Evolutionary conservation across 2,113 vertebrate genomes (phyloP).

Genomic region (Pontoporia blainvillei): DNA sequence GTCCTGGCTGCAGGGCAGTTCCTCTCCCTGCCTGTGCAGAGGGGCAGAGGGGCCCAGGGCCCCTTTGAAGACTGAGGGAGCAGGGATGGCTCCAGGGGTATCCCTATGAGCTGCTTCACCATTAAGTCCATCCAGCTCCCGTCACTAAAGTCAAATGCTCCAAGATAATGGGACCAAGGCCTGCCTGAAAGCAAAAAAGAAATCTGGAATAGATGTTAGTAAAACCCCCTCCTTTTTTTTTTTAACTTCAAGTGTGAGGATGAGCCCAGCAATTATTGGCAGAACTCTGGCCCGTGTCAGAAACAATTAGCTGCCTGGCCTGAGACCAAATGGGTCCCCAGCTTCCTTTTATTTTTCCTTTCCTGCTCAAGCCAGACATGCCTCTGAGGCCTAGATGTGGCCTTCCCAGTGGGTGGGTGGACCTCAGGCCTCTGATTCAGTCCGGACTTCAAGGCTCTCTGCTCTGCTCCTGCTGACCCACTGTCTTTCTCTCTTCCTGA

Average conservation of each 20-base stretch:
- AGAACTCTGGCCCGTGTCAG: slow-evolving; percentile 67
- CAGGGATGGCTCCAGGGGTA: not conserved
- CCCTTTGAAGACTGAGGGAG: not conserved
- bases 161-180: slow-evolving; percentile 64
- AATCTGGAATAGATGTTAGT: slow-evolving; percentile 78
- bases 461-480: not conserved
- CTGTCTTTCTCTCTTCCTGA: not conserved
- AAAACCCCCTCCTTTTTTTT: not conserved
- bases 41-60: not conserved
- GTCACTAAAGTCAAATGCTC: slow-evolving; percentile 64
- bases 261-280: slow-evolving; percentile 65
- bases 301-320: slow-evolving; percentile 67
- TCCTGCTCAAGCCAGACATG: not conserved
- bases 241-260: slow-evolving; percentile 34
- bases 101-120: not conserved
- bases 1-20: not conserved
- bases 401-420: not conserved
- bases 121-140: slow-evolving; percentile 51
- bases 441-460: not conserved
- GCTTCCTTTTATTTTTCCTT: slow-evolving; percentile 55
- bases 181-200: slow-evolving; percentile 62
- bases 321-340: slow-evolving; percentile 35
- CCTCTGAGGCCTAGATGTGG: not conserved
- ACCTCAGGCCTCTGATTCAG: not conserved
- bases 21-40: not conserved